phyloP scores from a whole-genome alignment of 2,888 invertebrate genomes.

The Acanthoscelides obtectus region DNA sequence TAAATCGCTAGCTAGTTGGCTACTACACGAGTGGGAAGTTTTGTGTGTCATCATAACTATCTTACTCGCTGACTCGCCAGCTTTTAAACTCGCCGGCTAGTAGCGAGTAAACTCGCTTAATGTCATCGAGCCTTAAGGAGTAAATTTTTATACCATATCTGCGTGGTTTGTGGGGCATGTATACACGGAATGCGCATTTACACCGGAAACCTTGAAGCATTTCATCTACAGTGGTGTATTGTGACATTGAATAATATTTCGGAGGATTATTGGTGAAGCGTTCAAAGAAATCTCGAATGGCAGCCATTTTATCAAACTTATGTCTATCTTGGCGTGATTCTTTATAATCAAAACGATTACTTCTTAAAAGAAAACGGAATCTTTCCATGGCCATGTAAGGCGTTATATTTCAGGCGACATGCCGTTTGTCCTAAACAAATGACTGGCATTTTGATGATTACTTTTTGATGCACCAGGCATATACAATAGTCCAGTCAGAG shows the following conservation, averaged over 20 bases:
- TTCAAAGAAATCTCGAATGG: conserved; percentile 1
- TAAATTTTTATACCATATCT: conserved; percentile 7
- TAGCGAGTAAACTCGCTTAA: no score
- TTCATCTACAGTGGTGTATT: conserved; percentile 4
- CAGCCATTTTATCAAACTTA: not conserved
- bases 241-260: conserved; percentile 5
- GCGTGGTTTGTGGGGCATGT: conserved; percentile 3
- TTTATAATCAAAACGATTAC: not conserved
- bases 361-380: conserved; percentile 2
- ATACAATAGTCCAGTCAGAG: conserved; percentile 13
- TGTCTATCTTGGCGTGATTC: conserved; percentile 1
- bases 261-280: conserved; percentile 2
- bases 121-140: not conserved
- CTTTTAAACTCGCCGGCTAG: conserved; percentile 1
- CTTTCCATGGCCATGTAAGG: conserved; percentile 9
- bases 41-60: not conserved
- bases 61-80: not conserved
- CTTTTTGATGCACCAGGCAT: conserved; percentile 10
- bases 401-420: conserved; percentile 14
- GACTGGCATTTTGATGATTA: conserved; percentile 10
- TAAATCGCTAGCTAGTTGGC: not conserved
- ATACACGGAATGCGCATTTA: not conserved
- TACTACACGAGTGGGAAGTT: not conserved
- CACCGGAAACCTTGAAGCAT: conserved; percentile 4
- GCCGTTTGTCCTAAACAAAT: conserved; percentile 13